These are phyloP conservation scores for Rhinopomastus cyanomelas DNA, from an alignment of 2,113 vertebrate genomes.

Conservation along the genomic window DNA sequence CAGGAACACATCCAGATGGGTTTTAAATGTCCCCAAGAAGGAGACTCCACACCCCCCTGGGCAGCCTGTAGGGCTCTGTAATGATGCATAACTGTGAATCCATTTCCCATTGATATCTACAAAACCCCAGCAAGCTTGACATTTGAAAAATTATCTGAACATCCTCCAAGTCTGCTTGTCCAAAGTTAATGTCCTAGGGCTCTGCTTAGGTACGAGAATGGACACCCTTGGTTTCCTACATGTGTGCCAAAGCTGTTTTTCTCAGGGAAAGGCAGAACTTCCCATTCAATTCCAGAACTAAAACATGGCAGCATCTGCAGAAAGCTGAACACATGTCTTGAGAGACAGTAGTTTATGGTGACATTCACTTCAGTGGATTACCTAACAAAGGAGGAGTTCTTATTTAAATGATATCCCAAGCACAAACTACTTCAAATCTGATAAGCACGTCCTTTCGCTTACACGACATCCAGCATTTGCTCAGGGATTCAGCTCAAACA, in stretches of 20 bases:
- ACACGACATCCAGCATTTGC: constrained; percentile 16
- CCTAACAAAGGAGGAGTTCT: constrained; percentile 35
- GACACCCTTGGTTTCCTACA: not conserved
- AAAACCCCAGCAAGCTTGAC: not conserved
- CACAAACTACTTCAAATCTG: constrained; percentile 37
- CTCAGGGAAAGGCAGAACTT: constrained; percentile 1
- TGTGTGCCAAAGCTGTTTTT: not conserved
- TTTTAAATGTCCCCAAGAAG: no score
- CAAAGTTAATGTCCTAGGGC: constrained; percentile 4
- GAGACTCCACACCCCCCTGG: no score
- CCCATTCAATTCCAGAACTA: not conserved
- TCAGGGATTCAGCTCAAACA: not conserved
- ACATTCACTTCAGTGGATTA: constrained; percentile 51
- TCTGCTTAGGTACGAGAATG: not conserved
- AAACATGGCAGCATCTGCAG: not conserved
- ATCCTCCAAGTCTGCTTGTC: not conserved
- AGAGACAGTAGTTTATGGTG: constrained; percentile 11
- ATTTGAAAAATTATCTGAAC: constrained; percentile 34
- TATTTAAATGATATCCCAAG: constrained; percentile 40
- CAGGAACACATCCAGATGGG: no score
- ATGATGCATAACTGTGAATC: constrained; percentile 22
- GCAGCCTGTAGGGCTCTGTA: constrained; percentile 4
- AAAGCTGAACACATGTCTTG: not conserved
- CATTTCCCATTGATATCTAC: constrained; percentile 10
- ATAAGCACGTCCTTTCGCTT: constrained; percentile 37